Base-by-base conservation (phyloP, 2,113 vertebrate species). In the Tauraco erythrolophus region DNA sequence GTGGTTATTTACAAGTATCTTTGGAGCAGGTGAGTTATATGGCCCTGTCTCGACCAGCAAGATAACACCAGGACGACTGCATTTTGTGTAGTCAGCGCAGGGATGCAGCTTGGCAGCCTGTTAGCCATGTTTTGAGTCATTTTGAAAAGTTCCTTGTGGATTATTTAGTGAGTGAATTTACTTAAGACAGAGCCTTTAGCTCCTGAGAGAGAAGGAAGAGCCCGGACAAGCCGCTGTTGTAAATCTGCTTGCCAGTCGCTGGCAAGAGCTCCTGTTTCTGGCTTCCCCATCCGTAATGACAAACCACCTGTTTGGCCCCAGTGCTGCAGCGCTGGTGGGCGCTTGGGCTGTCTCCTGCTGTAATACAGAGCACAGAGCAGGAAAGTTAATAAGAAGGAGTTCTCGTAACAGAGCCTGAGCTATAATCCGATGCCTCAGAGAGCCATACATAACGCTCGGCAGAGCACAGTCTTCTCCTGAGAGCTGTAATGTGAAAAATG, bases 161-260 rank as follows among this genome's bases (percentile, higher is more conserved):
- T 98, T 98, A 85, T 96, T 96, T 96, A 91, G 83, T 31, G 45
- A 89, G 56, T 35, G 61, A 82, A 66, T 95, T 96, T 94, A 92
- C 91, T 95, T 75, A 86, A 93, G 72, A 76, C 37, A 70, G 50
- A 95, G 69, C 37, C 43, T 83, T 89, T 89, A 88, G 45, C 64
- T 96, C 27, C 84, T 90, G 56, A 53, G 87, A 64, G 86, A 66
- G 72, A 86, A 72, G 76, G 80, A 71, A 70, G 80, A 84, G 46
- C n/a, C n/a, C 0, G 0, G 25, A 35, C 0, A 0, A 81, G 53
- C 45, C 2, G 2, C 68, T 93, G 62, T 2, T 85, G 35, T 92
- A 68, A 89, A 95, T 92, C 54, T 69, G 1, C 45, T 82, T 94
- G 48, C 69, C 53, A 35, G 56, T 33, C 0, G 2, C 78, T 3